Evolutionary conservation across 2,797 vertebrate species (phyloP), one percentile per base, ranked within the genome.

Genomic region (Rhinichthys osculus): DNA sequence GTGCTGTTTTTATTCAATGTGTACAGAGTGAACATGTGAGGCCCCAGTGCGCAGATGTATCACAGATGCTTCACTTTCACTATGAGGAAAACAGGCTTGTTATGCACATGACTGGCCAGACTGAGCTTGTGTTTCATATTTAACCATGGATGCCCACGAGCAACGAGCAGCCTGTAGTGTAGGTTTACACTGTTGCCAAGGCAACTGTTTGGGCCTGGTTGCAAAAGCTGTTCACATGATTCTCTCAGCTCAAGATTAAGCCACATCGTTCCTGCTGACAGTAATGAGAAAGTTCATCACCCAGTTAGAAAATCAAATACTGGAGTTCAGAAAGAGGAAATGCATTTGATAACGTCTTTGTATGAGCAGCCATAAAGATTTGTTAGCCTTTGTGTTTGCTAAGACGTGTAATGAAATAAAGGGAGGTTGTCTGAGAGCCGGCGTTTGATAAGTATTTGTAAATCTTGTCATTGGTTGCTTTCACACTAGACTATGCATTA

Each of bases 261-360:
- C 64, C 80, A 13, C 44, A 73, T 78, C 62, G 71, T 38, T 88
- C n/a, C 42, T 44, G 19, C 66, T 38, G 69, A 86, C 84, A 76
- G 78, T 85, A 86, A 21, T 85, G 77, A 69, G 74, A 85, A 86
- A 82, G 69, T 78, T 78, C 72, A 85, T 67, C 69, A 38, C 6
- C 21, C 47, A 66, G 33, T 50, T 52, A 7, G 50, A 79, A 84
- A 70, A 86, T 71, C 59, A 78, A 83, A 85, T 33, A 38, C 79
- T 59, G 78, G 86, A 90, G 93, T 88, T 78, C 87, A 88, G 89
- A 92, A 95, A 93, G 91, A 91, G 93, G 92, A 93, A 93, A 91
- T 78, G 11, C 23, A 82, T 13, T 89, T 89, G 87, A 82, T 90
- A 89, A 88, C 88, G 89, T 92, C 70, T 70, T 57, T 50, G 16